phyloP scores from a whole-genome alignment of 1,140 invertebrate species.

The Lamellibrachia luymesi region DNA sequence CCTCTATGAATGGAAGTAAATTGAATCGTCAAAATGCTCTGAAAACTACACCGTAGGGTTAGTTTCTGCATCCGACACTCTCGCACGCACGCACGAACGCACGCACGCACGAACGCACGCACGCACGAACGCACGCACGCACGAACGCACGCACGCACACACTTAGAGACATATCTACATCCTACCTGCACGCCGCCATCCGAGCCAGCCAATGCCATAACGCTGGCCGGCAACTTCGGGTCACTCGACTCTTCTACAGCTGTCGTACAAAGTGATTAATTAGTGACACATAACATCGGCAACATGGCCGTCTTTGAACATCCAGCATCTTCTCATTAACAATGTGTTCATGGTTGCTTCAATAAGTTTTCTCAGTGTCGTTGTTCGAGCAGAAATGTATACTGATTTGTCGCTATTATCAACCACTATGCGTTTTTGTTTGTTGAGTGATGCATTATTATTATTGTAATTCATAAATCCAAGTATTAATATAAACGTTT shows the following conservation, averaged over 20 bases:
- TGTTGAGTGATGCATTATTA: not conserved
- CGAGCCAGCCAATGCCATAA: not conserved
- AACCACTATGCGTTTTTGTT: not conserved
- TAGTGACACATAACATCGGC: not conserved
- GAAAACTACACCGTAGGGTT: too few species aligned
- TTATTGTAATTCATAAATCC: not conserved
- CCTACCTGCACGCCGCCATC: not conserved
- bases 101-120: not conserved
- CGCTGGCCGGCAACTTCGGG: not conserved
- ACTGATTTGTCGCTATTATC: not conserved
- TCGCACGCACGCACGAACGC: not conserved
- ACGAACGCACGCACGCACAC: not conserved
- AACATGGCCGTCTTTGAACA: too few species aligned
- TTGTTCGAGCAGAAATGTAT: not conserved
- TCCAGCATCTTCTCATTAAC: not conserved
- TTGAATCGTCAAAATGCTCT: too few species aligned
- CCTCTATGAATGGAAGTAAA: too few species aligned
- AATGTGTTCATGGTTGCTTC: not conserved
- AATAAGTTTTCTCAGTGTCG: not conserved
- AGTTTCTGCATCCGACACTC: too few species aligned
- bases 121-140: not conserved
- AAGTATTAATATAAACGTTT: not conserved
- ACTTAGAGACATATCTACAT: not conserved
- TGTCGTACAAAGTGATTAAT: not conserved
- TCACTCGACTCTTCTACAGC: not conserved